phyloP scores from a whole-genome alignment of 2,113 vertebrate genomes.

The Todiramphus saurophagus region DNA sequence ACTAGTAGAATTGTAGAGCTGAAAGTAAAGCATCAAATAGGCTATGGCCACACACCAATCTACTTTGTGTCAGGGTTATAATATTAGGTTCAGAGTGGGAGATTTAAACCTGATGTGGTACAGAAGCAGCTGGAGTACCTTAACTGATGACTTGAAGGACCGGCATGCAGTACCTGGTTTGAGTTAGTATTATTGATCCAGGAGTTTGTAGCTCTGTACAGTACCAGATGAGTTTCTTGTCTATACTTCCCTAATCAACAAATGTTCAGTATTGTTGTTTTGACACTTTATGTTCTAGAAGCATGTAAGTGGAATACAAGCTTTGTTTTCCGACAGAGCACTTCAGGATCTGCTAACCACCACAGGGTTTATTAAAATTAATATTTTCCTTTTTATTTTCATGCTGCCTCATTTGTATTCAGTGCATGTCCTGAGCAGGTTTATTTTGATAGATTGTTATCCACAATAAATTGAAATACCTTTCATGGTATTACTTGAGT shows the following conservation, averaged over 20 bases:
- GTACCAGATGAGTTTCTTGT: neutral
- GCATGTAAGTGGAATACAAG: neutral
- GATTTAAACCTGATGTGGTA: neutral
- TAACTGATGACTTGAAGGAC: neutral
- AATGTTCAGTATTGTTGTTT: neutral
- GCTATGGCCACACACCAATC: neutral
- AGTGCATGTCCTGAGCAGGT: neutral
- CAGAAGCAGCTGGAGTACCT: neutral
- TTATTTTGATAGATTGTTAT: slow-evolving; percentile 66
- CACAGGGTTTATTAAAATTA: slow-evolving; percentile 35
- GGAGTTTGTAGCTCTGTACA: neutral
- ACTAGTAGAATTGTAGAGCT: neutral
- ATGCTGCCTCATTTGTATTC: slow-evolving; percentile 13
- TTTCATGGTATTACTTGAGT: slow-evolving; percentile 12
- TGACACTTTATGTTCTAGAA: neutral
- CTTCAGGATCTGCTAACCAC: neutral
- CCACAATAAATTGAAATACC: slow-evolving; percentile 58
- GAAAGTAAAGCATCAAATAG: neutral
- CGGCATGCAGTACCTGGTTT: neutral
- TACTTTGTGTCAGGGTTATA: neutral
- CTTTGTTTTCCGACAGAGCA: neutral
- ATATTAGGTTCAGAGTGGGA: neutral
- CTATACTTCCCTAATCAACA: neutral
- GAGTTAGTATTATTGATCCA: neutral
- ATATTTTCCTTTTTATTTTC: neutral